These are phyloP conservation scores for Callosobruchus maculatus DNA, from an alignment of 2,888 invertebrate genomes.

Conservation along the genomic window DNA sequence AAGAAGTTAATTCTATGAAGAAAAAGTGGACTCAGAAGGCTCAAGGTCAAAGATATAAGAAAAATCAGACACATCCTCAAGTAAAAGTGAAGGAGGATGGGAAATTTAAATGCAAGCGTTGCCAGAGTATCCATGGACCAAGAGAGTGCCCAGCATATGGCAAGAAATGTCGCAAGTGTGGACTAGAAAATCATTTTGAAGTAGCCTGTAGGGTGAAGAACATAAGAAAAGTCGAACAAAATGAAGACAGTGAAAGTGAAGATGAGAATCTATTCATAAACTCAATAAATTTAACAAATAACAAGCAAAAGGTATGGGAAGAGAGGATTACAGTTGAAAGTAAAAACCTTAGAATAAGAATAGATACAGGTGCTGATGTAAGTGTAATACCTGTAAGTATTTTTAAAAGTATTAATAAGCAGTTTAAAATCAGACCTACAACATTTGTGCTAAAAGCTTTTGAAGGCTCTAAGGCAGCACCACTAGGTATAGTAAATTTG, in stretches of 20 bases:
- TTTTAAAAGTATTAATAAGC: slow-evolving; percentile 13
- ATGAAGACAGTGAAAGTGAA: too few species aligned
- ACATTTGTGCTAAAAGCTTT: slow-evolving; percentile 16
- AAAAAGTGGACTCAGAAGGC: slow-evolving; percentile 6
- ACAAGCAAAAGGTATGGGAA: not conserved
- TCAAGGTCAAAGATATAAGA: too few species aligned
- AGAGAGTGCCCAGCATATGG: slow-evolving; percentile 25
- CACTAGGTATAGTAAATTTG: slow-evolving; percentile 17
- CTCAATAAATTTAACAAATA: too few species aligned
- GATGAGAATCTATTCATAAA: too few species aligned
- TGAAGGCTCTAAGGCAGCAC: too few species aligned
- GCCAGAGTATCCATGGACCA: slow-evolving; percentile 18
- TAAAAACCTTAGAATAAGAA: slow-evolving; percentile 11
- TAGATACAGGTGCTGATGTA: slow-evolving; percentile 21
- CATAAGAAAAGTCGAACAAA: slow-evolving; percentile 13
- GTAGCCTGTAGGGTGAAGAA: slow-evolving; percentile 17
- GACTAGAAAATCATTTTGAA: slow-evolving; percentile 22
- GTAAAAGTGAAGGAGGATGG: slow-evolving; percentile 3
- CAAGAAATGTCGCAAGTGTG: slow-evolving; percentile 23
- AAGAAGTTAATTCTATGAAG: slow-evolving; percentile 5
- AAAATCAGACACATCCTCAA: too few species aligned
- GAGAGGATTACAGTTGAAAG: slow-evolving; percentile 9
- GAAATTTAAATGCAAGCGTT: slow-evolving; percentile 20
- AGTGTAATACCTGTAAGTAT: too few species aligned
- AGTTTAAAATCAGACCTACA: slow-evolving; percentile 15